Evolutionary conservation across 2,888 invertebrate genomes (phyloP).

Genomic region (Volucella bombylans): DNA sequence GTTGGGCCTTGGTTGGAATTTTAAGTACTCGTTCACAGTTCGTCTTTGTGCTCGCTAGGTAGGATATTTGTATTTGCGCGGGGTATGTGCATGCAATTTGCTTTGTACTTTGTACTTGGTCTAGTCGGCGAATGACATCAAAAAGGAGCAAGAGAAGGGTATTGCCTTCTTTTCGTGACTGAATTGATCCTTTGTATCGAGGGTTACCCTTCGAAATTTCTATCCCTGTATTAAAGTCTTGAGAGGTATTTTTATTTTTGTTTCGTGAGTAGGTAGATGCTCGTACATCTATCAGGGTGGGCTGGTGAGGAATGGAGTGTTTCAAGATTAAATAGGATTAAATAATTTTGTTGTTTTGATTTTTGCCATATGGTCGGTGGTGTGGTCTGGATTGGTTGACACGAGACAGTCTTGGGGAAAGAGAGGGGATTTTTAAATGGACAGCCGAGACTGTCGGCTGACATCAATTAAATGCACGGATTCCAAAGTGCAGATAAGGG

Average conservation of each 20-base stretch:
- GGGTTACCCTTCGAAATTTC: slow-evolving; percentile 44
- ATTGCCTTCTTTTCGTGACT: slow-evolving; percentile 41
- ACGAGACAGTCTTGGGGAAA: slow-evolving; percentile 15
- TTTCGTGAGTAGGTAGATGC: not conserved
- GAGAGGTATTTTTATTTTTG: slow-evolving; percentile 17
- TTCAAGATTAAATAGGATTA: slow-evolving; percentile 34
- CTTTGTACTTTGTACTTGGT: slow-evolving; percentile 50
- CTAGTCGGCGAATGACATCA: slow-evolving; percentile 17
- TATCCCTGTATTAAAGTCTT: slow-evolving; percentile 27
- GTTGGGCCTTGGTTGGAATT: slow-evolving; percentile 43
- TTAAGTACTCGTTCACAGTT: slow-evolving; percentile 43
- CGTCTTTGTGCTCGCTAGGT: slow-evolving; percentile 29
- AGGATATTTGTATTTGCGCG: slow-evolving; percentile 55
- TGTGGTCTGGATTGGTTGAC: slow-evolving; percentile 45
- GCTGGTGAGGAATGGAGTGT: not conserved
- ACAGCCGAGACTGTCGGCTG: slow-evolving; percentile 12
- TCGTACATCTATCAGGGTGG: not conserved
- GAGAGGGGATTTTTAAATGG: slow-evolving; percentile 8
- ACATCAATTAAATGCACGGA: slow-evolving; percentile 58
- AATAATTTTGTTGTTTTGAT: slow-evolving; percentile 65
- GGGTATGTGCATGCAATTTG: slow-evolving; percentile 38
- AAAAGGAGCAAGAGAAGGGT: slow-evolving; percentile 8
- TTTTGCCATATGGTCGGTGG: slow-evolving; percentile 37
- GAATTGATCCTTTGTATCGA: slow-evolving; percentile 55
- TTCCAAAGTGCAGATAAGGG: slow-evolving; percentile 10